Base-by-base conservation (phyloP, 2,113 vertebrate genomes). In the Blennius ocellaris region DNA sequence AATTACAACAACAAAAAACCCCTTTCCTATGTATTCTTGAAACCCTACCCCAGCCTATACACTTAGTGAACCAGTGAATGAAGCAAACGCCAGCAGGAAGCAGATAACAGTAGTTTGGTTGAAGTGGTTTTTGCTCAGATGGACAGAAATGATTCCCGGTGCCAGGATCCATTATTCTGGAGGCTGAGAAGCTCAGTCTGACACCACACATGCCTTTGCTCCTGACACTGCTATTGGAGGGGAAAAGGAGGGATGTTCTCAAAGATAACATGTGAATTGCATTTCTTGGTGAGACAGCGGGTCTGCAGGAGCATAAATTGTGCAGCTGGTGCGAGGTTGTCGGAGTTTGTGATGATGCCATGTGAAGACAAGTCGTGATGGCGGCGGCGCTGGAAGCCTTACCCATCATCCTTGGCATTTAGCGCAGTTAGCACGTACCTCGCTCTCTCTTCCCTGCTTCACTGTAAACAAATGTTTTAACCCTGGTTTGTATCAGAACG, bases 371-470 rank as follows among this genome's bases (percentile, higher is more conserved):
- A 78, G 85, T 75, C 45, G 15, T 83, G 87, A 88, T 81, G 71
- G 73, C 76, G 70, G 63, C 67, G 50, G 62, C 75, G 43, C 81
- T 76, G 81, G 68, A 83, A 69, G 89, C 70, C 86, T 83, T 85
- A 82, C 90, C 92, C 90, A 90, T 93, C 91, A 91, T 87, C 81
- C 78, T 64, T 92, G 93, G 91, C 92, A 93, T 92, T 92, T 89
- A 89, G 76, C 76, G 77, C 66, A 43, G 69, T 30, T 30, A 30
- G 21, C 21, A 7, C 40, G 65, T 9, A 53, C 56, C 57, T 77
- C 67, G 70, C 65, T 49, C 38, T 30, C 68, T 72, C 71, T 37
- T 58, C 69, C 21, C 72, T 59, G 62, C 61, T 49, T 80, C 71
- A 69, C 61, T 11, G 78, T 87, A 92, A 89, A 88, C 87, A 89